Base-by-base conservation (phyloP, 2,888 invertebrate genomes). In the Callyntrura guangdongensis region DNA sequence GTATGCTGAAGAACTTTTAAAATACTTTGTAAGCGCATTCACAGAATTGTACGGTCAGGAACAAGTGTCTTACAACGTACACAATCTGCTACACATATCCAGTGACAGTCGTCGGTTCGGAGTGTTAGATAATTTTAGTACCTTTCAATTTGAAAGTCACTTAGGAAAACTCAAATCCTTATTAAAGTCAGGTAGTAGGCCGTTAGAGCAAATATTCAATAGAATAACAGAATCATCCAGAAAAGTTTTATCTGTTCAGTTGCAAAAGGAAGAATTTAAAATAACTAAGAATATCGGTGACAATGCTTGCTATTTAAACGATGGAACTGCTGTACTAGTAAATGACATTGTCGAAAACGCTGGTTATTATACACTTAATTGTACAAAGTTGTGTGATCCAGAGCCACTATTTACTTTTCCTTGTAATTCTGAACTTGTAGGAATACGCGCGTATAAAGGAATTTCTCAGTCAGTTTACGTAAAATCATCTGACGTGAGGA, bases 21-120 rank as follows among this genome's bases (percentile, higher is more conserved):
- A 53, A 3, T 86, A 81, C 27, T 91, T 91, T 89, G 91, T 91
- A 9, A 22, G 36, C 5, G 36, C 22, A 17, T 82, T 91, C 67
- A 6, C 0, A n/a, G n/a, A 1, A 14, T 27, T 87, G 6, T 91
- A 91, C 67, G 85, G 74, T 6, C 49, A 14, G 3, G 86, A 89
- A 77, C 14, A 45, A 0, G 11, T 91, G 0, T 74, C 74, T 0
- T 91, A 74, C 49, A 91, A 91, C 20, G 79, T 91, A 0, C 91
- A 91, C 36, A 56, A 45, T 36, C n/a, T 91, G 9, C 17, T 88
- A 14, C 91, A 91, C 61, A n/a, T 91, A 2, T 17, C 45, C 4
- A 25, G 0, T 64, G 91, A 91, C 53, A 17, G 67, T 20, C 8
- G 5, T 14, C 61, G 27, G 0, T 86, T 79, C 53, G 91, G 91